phyloP scores from a whole-genome alignment of 2,888 invertebrate species.

The Macaria liturata region DNA sequence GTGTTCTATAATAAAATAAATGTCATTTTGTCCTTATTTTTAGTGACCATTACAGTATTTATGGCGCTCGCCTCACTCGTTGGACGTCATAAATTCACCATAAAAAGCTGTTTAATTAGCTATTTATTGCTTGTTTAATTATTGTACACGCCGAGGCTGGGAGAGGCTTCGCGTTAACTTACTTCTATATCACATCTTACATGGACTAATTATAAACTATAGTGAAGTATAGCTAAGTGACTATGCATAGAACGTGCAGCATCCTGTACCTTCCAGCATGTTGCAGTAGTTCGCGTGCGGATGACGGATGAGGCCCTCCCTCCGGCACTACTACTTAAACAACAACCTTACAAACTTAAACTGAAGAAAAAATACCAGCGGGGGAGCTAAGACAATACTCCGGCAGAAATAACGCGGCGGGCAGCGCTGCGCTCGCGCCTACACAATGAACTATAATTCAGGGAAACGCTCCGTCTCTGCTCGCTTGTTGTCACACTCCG shows the following conservation, averaged over 20 bases:
- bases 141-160: neutral
- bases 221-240: too few relatives aligned
- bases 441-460: slow-evolving; percentile 47
- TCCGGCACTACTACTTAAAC: slow-evolving; percentile 54
- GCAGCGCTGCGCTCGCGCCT: slow-evolving; percentile 48
- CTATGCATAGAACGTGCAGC: too few relatives aligned
- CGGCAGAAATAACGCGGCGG: slow-evolving; percentile 33
- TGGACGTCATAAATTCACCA: neutral
- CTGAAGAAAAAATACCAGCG: slow-evolving; percentile 43
- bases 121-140: slow-evolving; percentile 3
- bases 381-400: slow-evolving; percentile 57
- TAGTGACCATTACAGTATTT: slow-evolving; percentile 9
- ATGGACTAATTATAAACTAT: too few relatives aligned
- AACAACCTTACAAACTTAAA: slow-evolving; percentile 37
- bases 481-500: slow-evolving; percentile 42
- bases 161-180: neutral
- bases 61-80: neutral
- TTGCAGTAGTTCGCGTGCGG: slow-evolving; percentile 33
- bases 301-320: slow-evolving; percentile 42
- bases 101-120: slow-evolving; percentile 5
- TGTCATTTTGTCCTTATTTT: slow-evolving; percentile 8
- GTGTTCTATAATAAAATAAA: slow-evolving; percentile 12
- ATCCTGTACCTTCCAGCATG: too few relatives aligned
- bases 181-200: too few relatives aligned
- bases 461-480: slow-evolving; percentile 43